A percentile compares a stretch with the other conserved stretches of the same genome.
phyloP scores from a whole-genome alignment of 2,888 invertebrate genomes.

The Charanyca ferruginea region DNA sequence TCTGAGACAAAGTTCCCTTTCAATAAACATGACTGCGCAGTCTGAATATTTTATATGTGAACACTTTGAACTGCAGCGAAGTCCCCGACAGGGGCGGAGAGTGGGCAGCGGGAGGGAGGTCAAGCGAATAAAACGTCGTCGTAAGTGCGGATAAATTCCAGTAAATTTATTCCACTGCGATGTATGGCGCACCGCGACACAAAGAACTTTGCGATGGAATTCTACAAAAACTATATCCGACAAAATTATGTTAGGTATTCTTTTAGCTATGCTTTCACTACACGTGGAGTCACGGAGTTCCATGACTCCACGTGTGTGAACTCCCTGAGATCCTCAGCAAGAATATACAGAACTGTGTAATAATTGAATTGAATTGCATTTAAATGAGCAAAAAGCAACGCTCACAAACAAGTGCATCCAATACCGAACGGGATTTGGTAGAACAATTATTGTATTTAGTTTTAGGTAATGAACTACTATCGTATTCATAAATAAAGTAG shows the following conservation, averaged over 20 bases:
- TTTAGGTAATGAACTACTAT: no score
- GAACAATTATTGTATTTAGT: no score
- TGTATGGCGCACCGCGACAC: slow-evolving; percentile 47
- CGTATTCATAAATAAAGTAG: no score
- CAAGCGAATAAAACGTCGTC: slow-evolving; percentile 66
- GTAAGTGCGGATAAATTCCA: slow-evolving; percentile 64
- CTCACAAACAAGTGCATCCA: no score
- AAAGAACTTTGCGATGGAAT: slow-evolving; percentile 18
- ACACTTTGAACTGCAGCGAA: slow-evolving; percentile 50
- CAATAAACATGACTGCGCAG: slow-evolving; percentile 61
- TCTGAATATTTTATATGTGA: slow-evolving; percentile 61
- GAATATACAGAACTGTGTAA: no score
- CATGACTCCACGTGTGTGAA: no score
- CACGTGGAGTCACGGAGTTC: no score
- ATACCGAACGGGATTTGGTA: no score
- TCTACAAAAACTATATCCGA: background rate
- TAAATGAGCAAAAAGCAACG: no score
- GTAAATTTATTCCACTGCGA: slow-evolving; percentile 63
- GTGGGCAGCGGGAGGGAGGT: slow-evolving; percentile 26
- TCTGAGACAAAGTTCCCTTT: slow-evolving; percentile 59
- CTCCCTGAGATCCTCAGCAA: no score
- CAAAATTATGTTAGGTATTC: background rate
- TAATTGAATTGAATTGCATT: no score
- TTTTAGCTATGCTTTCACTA: background rate
- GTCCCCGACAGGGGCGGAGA: slow-evolving; percentile 1